Evolutionary conservation across 2,113 vertebrate genomes (phyloP).

Genomic region (Cinclus mexicanus): DNA sequence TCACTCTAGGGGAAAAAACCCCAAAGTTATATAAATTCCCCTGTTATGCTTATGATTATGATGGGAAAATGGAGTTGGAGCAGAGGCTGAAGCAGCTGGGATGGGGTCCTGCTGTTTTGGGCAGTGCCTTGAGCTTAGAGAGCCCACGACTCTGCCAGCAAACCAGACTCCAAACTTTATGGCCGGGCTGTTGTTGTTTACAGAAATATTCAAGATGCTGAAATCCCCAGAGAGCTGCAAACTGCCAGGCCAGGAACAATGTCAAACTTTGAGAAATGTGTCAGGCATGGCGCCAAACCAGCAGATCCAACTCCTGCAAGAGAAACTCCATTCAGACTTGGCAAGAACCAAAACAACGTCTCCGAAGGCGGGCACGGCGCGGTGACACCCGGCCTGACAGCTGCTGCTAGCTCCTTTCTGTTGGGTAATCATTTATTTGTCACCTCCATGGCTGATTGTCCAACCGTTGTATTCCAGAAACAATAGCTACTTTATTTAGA

Average conservation of each 20-base stretch:
- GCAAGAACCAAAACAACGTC: not conserved
- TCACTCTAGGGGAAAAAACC: not conserved
- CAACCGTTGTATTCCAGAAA: not conserved
- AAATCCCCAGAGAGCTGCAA: not conserved
- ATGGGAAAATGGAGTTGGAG: not conserved
- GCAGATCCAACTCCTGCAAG: not conserved
- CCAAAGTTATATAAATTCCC: not conserved
- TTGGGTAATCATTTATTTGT: not conserved
- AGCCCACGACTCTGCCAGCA: not conserved
- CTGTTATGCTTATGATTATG: not conserved
- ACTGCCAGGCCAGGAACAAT: not conserved
- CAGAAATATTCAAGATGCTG: slow-evolving; percentile 11
- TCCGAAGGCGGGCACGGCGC: not conserved
- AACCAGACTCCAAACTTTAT: not conserved
- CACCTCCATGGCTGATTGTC: not conserved
- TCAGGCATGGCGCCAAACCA: not conserved
- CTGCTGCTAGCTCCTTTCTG: not conserved
- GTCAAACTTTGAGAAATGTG: not conserved
- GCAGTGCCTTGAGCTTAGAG: not conserved
- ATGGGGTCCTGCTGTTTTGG: not conserved
- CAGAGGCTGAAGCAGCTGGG: not conserved
- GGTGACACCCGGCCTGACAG: not conserved
- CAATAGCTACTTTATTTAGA: slow-evolving; percentile 4
- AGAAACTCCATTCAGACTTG: not conserved
- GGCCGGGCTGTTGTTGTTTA: not conserved